These are phyloP conservation scores for Panthera tigris DNA, from an alignment of 2,113 vertebrate genomes.

Conservation along the genomic window DNA sequence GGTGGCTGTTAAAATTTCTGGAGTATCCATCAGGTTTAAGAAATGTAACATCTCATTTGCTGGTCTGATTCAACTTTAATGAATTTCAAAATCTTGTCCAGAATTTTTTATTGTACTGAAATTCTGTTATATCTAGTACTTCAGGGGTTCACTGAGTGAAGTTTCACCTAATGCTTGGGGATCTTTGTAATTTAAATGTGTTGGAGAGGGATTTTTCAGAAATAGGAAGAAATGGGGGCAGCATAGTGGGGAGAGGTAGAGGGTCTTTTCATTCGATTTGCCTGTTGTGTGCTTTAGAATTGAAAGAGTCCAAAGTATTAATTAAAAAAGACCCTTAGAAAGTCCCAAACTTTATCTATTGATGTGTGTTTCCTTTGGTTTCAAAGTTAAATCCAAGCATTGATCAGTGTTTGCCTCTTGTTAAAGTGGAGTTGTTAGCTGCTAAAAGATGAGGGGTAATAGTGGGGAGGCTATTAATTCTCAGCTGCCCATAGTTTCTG, in stretches of 20 bases:
- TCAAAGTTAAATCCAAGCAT: conserved; percentile 57
- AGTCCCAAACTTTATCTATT: conserved; percentile 14
- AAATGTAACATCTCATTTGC: conserved; percentile 35
- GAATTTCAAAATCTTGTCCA: conserved; percentile 34
- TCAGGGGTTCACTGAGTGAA: neutral
- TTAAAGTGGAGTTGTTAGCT: conserved; percentile 41
- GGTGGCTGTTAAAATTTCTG: conserved; percentile 35
- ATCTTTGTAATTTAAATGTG: conserved; percentile 18
- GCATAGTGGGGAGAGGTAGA: neutral
- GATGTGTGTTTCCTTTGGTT: conserved; percentile 35
- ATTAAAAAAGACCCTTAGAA: conserved; percentile 20
- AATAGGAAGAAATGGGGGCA: neutral
- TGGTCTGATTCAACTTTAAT: conserved; percentile 51
- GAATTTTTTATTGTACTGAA: neutral
- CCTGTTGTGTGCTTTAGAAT: neutral
- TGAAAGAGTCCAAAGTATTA: neutral
- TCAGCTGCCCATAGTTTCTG: neutral
- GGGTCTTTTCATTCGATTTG: conserved; percentile 15
- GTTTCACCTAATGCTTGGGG: conserved; percentile 14
- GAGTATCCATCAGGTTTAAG: neutral
- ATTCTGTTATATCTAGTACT: neutral
- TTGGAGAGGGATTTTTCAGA: conserved; percentile 34
- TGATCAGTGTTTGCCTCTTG: neutral
- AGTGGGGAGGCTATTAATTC: neutral
- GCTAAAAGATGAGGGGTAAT: neutral